Base-by-base conservation (phyloP, 2,113 vertebrate genomes). In the Elephas maximus region DNA sequence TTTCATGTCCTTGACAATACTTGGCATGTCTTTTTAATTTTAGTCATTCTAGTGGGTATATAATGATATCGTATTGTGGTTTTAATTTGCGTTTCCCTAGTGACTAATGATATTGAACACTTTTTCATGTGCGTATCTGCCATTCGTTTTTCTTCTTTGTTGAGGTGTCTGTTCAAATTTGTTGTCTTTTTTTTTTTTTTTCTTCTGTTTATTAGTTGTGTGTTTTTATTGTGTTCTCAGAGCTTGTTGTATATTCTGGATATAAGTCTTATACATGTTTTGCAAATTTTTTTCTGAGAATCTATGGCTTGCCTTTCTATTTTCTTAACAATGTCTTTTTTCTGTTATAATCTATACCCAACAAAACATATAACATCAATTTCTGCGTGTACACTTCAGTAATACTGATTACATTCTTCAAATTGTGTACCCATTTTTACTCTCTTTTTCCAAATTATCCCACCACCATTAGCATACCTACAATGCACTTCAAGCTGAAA, bases 261-360 rank as follows among this genome's bases (percentile, higher is more conserved):
- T 95, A 96, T 74, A 37, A 37, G 37, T 37, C 37, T 79, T 92
- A n/a, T 69, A 20, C 86, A 57, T 67, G 33, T 65, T 76, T 88
- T 96, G 44, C 8, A 78, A 3, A 17, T 48, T 78, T 57, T 96
- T 94, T 83, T 81, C 71, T 88, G 71, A 57, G 12, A 84, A 41
- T 73, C 23, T 92, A 4, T 71, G 63, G 26, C 83, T 94, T 91
- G 12, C 53, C n/a, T 79, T 71, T 94, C 51, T 73, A 94, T 96
- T 90, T 96, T 80, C 45, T 30, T 94, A 92, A 63, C 18, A 65
- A 45, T 92, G 45, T 69, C 62, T 48, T 48, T 48, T 48, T 48
- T 48, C 48, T 48, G 48, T 48, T 48, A 10, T 48, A 7, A 48
- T 48, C 48, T 48, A 48, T 10, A 48, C 48, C 48, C 10, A 10